Evolutionary conservation across 2,888 invertebrate species (phyloP).

Genomic region (Acronicta leporina): DNA sequence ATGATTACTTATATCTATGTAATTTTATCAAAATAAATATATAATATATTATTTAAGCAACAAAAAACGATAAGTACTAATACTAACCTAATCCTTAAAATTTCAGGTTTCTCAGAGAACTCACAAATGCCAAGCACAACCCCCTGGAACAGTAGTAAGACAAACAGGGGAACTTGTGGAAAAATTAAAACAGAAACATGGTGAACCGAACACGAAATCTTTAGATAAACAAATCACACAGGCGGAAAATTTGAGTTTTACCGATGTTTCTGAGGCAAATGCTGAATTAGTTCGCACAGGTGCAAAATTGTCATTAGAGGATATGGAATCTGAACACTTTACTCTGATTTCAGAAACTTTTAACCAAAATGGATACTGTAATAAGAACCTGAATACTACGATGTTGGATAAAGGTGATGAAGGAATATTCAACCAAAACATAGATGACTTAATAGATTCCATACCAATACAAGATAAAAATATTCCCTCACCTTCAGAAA

Average conservation of each 20-base stretch:
- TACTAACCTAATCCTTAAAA: no score
- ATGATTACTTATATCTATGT: no score
- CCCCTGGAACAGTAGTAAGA: slow-evolving; percentile 88
- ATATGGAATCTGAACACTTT: slow-evolving; percentile 84
- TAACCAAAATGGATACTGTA: slow-evolving; percentile 52
- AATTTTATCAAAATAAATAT: no score
- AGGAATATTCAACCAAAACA: slow-evolving; percentile 75
- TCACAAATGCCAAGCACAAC: slow-evolving; percentile 93
- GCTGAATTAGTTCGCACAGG: slow-evolving; percentile 83
- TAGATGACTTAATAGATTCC: slow-evolving; percentile 74
- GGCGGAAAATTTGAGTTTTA: slow-evolving; percentile 56
- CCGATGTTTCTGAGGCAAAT: slow-evolving; percentile 79
- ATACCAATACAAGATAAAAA: slow-evolving; percentile 81
- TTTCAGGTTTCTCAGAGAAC: slow-evolving; percentile 93
- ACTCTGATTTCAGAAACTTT: slow-evolving; percentile 73
- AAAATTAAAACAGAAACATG: slow-evolving; percentile 82
- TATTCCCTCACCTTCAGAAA: slow-evolving; percentile 91
- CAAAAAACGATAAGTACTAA: no score
- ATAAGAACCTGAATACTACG: slow-evolving; percentile 20
- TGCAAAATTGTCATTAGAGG: slow-evolving; percentile 83
- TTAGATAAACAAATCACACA: slow-evolving; percentile 27
- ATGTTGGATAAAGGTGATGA: slow-evolving; percentile 58
- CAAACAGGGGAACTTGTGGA: slow-evolving; percentile 84
- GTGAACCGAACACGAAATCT: slow-evolving; percentile 45
- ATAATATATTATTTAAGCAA: no score